These are phyloP conservation scores for Cryptocephalus moraei DNA, from an alignment of 2,888 invertebrate species.

Conservation along the genomic window DNA sequence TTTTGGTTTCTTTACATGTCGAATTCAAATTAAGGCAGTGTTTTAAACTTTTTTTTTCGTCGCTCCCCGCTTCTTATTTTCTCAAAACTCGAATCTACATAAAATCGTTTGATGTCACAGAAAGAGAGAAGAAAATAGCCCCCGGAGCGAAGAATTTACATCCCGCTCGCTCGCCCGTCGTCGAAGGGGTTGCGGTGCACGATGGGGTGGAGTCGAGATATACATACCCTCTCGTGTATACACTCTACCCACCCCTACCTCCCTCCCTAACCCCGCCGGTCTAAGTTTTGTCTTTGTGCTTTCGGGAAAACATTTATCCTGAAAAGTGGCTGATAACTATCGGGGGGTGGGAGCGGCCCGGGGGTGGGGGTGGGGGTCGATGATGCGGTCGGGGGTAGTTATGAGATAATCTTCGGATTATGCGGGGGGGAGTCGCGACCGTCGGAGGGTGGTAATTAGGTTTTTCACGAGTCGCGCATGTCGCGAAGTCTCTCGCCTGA, in stretches of 20 bases:
- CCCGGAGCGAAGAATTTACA: constrained; percentile 29
- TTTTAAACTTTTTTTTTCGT: constrained; percentile 34
- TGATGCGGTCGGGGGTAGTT: too few relatives aligned
- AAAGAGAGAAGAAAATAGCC: constrained; percentile 27
- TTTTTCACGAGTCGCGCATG: too few relatives aligned
- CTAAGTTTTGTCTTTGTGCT: constrained; percentile 38
- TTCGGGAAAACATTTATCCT: constrained; percentile 6
- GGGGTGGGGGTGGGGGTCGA: too few relatives aligned
- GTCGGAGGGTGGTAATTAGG: too few relatives aligned
- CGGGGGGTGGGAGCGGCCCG: not conserved
- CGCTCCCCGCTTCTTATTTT: constrained; percentile 22
- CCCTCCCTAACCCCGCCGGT: too few relatives aligned
- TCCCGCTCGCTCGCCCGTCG: constrained; percentile 32
- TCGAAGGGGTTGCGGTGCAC: constrained; percentile 29
- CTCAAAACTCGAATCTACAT: constrained; percentile 35
- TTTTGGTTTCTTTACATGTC: constrained; percentile 31
- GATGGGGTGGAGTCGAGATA: constrained; percentile 32
- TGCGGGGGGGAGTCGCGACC: too few relatives aligned
- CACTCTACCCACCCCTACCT: too few relatives aligned
- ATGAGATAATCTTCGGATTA: too few relatives aligned
- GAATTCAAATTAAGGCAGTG: constrained; percentile 34
- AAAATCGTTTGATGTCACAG: constrained; percentile 37
- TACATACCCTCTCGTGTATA: constrained; percentile 10
- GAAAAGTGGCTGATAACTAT: not conserved
- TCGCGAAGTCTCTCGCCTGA: not conserved